Evolutionary conservation across 2,888 invertebrate genomes (phyloP).

Genomic region (Mesorhabditis spiculigera): DNA sequence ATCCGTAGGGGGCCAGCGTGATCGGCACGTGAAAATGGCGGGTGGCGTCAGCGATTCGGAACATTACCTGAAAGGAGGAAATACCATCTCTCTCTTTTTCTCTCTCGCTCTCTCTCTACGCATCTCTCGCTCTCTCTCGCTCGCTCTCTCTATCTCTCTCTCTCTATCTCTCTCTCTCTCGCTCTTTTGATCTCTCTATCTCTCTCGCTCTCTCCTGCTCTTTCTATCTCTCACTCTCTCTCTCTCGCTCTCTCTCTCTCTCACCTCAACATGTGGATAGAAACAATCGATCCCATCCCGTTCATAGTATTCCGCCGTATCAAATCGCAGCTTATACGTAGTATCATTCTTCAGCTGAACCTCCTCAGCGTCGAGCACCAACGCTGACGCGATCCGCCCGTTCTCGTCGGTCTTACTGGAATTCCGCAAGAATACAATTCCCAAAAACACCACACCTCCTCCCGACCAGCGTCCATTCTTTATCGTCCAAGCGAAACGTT

Average conservation of each 20-base stretch:
- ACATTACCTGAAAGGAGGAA: constrained; percentile 31
- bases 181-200: no score
- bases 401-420: constrained; percentile 37
- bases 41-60: constrained; percentile 35
- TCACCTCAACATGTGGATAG: constrained; percentile 44
- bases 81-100: no score
- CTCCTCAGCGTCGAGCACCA: constrained; percentile 23
- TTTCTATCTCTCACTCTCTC: no score
- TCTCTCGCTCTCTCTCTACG: no score
- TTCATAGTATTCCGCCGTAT: constrained; percentile 34
- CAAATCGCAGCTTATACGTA: constrained; percentile 35
- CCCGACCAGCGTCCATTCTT: no score
- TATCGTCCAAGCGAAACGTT: no score
- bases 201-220: no score
- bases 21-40: constrained; percentile 48
- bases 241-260: not conserved
- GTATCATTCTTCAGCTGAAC: no score
- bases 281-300: constrained; percentile 28
- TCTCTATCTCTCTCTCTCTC: no score
- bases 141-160: no score
- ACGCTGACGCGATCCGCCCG: constrained; percentile 43
- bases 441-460: no score
- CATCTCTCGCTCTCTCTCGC: no score
- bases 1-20: constrained; percentile 48
- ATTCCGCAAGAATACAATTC: not conserved